These are phyloP conservation scores for Tenebrio molitor DNA, from an alignment of 1,140 invertebrate species.

Conservation along the genomic window DNA sequence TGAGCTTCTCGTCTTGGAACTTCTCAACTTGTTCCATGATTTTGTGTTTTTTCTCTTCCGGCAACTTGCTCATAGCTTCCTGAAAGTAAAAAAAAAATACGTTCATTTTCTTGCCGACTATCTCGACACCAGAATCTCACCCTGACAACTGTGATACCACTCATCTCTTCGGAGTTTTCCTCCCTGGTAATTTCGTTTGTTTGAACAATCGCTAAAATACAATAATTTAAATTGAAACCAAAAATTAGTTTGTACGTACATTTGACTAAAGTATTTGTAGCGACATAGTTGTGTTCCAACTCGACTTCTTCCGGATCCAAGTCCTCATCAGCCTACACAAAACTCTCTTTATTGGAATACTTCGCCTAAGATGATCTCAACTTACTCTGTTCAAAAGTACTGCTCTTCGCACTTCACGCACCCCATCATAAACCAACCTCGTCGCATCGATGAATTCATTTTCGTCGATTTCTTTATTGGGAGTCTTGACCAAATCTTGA, in stretches of 20 bases:
- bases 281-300: slow-evolving; percentile 82
- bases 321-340: slow-evolving; percentile 81
- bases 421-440: slow-evolving; percentile 95
- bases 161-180: background rate
- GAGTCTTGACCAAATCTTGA: slow-evolving; percentile 84
- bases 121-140: too few relatives aligned
- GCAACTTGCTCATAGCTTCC: slow-evolving; percentile 96
- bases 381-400: slow-evolving; percentile 95
- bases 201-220: slow-evolving; percentile 35
- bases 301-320: slow-evolving; percentile 81
- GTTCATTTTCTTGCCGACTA: too few relatives aligned
- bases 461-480: slow-evolving; percentile 90
- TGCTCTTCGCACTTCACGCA: slow-evolving; percentile 94
- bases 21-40: slow-evolving; percentile 95
- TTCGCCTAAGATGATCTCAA: too few relatives aligned
- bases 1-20: slow-evolving; percentile 82
- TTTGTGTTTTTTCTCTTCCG: slow-evolving; percentile 96
- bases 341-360: slow-evolving; percentile 48
- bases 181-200: background rate
- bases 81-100: too few relatives aligned
- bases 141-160: slow-evolving; percentile 43
- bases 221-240: too few relatives aligned
- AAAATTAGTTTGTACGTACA: too few relatives aligned
- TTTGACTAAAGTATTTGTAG: too few relatives aligned
- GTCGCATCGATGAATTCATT: slow-evolving; percentile 99